Conservation (phyloP, 2,797 vertebrate genomes). For the Tinamus major region DNA sequence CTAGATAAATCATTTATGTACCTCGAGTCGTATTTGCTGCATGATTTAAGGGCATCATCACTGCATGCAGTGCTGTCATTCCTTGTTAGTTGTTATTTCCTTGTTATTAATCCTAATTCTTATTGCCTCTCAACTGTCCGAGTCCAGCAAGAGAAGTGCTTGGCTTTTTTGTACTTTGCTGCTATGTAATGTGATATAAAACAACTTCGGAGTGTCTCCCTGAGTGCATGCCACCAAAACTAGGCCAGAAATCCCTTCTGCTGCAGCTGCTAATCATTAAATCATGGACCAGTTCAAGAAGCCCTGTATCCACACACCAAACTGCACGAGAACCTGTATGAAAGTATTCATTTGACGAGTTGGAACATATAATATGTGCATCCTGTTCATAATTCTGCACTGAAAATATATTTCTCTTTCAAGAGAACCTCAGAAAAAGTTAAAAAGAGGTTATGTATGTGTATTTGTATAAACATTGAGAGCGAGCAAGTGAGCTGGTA, state of each 20-base stretch:
- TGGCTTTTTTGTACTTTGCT: constrained; percentile 60
- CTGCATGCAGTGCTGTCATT: constrained; percentile 46
- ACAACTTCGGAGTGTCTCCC: constrained; percentile 64
- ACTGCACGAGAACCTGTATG: not conserved
- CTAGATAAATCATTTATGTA: constrained; percentile 49
- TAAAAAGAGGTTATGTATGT: not conserved
- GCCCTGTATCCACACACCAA: not conserved
- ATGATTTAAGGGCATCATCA: constrained; percentile 44
- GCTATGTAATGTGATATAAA: constrained; percentile 78
- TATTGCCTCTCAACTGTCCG: constrained; percentile 15
- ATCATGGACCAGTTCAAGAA: constrained; percentile 72
- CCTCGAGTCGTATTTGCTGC: not conserved
- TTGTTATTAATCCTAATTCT: constrained; percentile 68
- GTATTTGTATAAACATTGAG: not conserved
- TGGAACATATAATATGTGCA: not conserved
- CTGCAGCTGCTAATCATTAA: constrained; percentile 76
- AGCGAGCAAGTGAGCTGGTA: not conserved
- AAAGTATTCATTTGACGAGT: not conserved
- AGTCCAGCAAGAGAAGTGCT: constrained; percentile 14
- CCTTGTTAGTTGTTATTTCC: constrained; percentile 58
- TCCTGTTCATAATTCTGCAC: not conserved
- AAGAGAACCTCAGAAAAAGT: not conserved
- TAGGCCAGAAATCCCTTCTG: constrained; percentile 64
- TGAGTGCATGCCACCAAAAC: constrained; percentile 54
- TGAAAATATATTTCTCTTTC: not conserved